Conservation (phyloP, 2,888 invertebrate genomes). For the Acanthosepion pharaonis region DNA sequence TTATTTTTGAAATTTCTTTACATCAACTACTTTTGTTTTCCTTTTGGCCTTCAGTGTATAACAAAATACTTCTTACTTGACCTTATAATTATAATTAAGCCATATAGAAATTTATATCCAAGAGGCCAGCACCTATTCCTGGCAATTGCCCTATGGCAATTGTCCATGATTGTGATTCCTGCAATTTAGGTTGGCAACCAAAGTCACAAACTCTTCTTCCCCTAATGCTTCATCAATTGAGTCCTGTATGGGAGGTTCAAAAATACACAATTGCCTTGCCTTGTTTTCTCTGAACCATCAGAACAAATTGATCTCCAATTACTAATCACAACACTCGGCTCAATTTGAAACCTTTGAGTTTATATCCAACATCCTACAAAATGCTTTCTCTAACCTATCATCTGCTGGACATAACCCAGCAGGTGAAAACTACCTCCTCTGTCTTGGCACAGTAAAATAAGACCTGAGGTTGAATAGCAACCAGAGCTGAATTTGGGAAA, state of each 20-base stretch:
- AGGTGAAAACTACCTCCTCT: background rate
- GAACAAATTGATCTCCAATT: slow-evolving; percentile 8
- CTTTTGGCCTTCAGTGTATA: background rate
- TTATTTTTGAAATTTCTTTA: background rate
- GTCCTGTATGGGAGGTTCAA: background rate
- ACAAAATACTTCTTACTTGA: background rate
- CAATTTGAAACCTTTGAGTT: slow-evolving; percentile 12
- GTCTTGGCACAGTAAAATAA: background rate
- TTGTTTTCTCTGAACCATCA: background rate
- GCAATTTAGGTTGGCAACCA: slow-evolving; percentile 6
- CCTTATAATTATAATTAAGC: background rate
- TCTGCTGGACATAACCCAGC: background rate
- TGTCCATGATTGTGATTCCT: slow-evolving; percentile 33
- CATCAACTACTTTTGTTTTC: too few species aligned
- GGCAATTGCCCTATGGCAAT: background rate
- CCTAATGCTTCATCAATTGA: slow-evolving; percentile 18
- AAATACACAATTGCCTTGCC: background rate
- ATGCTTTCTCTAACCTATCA: background rate
- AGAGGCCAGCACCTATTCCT: background rate
- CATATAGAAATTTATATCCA: background rate
- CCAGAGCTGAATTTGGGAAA: background rate
- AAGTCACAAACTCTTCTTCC: background rate
- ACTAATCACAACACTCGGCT: background rate
- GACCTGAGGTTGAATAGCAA: background rate
- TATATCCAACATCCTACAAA: background rate